Conservation (phyloP, 1,140 invertebrate species). For the Elysia chlorotica region DNA sequence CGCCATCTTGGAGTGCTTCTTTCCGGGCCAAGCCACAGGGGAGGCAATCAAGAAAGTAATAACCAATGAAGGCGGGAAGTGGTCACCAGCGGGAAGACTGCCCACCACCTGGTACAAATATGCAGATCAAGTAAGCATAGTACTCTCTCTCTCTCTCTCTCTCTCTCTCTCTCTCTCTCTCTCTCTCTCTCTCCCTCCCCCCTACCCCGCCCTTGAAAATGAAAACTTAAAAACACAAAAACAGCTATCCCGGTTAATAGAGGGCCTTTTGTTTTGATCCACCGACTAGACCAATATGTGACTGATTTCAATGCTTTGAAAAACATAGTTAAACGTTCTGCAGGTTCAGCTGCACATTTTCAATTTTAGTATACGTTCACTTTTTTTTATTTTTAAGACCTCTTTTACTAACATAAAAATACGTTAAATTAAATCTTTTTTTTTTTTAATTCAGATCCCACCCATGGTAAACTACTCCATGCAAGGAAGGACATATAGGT, state of each 20-base stretch:
- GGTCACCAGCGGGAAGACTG: conserved; percentile 50
- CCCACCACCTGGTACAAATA: conserved; percentile 50
- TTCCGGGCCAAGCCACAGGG: conserved; percentile 53
- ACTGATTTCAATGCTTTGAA: no score
- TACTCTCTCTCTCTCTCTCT: not conserved
- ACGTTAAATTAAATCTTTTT: not conserved
- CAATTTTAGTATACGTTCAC: no score
- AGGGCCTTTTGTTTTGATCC: no score
- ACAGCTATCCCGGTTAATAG: no score
- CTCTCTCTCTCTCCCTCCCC: not conserved
- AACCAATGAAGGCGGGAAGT: conserved; percentile 28
- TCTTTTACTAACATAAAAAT: not conserved
- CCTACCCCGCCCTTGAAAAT: no score
- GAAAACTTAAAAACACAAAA: no score
- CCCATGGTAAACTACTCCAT: conserved; percentile 47
- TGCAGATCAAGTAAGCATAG: conserved; percentile 33
- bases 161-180: not conserved
- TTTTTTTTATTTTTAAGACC: not conserved
- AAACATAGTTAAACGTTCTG: no score
- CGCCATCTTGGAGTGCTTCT: conserved; percentile 55
- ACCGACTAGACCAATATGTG: no score
- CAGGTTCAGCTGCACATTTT: no score
- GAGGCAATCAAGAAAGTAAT: conserved; percentile 45
- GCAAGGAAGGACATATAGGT: conserved; percentile 46
- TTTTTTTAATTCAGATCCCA: conserved; percentile 35